Evolutionary conservation across 2,797 vertebrate genomes (phyloP), one percentile per base, ranked within the genome.

Genomic region (Graptemys geographica): DNA sequence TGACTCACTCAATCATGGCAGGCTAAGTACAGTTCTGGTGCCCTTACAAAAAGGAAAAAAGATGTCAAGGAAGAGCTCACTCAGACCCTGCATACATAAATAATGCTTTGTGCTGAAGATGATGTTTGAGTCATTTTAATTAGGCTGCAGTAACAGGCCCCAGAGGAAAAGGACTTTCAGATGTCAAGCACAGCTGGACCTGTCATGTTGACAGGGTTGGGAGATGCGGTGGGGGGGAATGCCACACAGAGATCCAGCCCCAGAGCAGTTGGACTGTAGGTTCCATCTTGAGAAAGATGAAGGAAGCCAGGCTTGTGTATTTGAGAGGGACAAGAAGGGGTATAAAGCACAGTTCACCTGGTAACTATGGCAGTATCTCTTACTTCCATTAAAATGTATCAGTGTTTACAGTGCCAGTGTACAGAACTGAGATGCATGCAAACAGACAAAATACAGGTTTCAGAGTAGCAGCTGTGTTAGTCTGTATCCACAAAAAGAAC

Each of bases 141-240:
- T 23, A 86, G 41, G 41, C 74, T 90, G 18, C 27, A 57, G 56
- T 57, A 72, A 33, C 88, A 87, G 55, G 83, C 41, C 6, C 25
- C 6, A 23, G 13, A 21, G 8, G 89, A 91, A 89, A 37, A 81
- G 69, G 62, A 72, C 62, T 81, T 87, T 69, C 47, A 83, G 8
- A 47, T 41, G 28, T 83, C 81, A 74, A 84, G 5, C 16, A 13
- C 1, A 0, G 0, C 15, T 90, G 11, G 78, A 25, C n/a, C 33
- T 85, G 62, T 56, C 86, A n/a, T 7, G 28, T 37, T 33, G 49
- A n/a, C 41, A 33, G 0, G 0, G 11, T 12, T 79, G 82, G 52
- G 74, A 95, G 88, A 89, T 47, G 41, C 31, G 1, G 1, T 37
- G 41, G 37, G 1, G 1, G 8, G 0, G 4, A 31, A 44, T 84